Conservation (phyloP, 2,113 vertebrate genomes). For the Philantomba maxwellii region DNA sequence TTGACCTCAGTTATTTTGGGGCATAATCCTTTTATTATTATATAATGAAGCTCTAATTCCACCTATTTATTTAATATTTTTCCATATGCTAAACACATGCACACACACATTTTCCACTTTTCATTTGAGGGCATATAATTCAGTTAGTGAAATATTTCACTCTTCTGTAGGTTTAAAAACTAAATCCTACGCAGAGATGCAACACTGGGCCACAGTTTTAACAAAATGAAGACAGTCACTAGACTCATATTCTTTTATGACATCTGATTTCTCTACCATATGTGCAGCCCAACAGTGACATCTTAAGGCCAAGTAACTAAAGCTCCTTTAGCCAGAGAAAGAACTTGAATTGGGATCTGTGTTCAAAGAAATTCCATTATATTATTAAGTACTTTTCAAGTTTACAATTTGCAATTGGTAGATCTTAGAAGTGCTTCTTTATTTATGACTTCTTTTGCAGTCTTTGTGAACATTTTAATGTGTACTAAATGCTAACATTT, state of each 20-base stretch:
- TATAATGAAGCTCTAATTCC: not conserved
- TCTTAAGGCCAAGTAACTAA: constrained; percentile 46
- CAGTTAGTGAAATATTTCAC: constrained; percentile 49
- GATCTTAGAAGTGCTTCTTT: constrained; percentile 23
- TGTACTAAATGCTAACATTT: constrained; percentile 2
- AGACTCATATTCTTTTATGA: not conserved
- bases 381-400: constrained; percentile 31
- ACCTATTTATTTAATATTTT: not conserved
- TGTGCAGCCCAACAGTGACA: constrained; percentile 54
- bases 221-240: constrained; percentile 3
- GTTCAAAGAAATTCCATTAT: not conserved
- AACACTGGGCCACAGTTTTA: constrained; percentile 54
- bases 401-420: not conserved
- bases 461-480: constrained; percentile 53
- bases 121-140: not conserved
- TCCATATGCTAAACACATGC: not conserved
- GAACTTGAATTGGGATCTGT: constrained; percentile 34
- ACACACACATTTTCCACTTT: not conserved
- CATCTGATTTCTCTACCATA: not conserved
- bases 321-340: constrained; percentile 42
- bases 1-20: not conserved
- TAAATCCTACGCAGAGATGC: not conserved
- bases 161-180: constrained; percentile 32
- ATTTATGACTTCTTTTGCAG: constrained; percentile 49
- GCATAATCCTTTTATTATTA: not conserved